Evolutionary conservation across 2,888 invertebrate genomes (phyloP), one percentile per base, ranked within the genome.

Genomic region (Dermolepida albohirtum): DNA sequence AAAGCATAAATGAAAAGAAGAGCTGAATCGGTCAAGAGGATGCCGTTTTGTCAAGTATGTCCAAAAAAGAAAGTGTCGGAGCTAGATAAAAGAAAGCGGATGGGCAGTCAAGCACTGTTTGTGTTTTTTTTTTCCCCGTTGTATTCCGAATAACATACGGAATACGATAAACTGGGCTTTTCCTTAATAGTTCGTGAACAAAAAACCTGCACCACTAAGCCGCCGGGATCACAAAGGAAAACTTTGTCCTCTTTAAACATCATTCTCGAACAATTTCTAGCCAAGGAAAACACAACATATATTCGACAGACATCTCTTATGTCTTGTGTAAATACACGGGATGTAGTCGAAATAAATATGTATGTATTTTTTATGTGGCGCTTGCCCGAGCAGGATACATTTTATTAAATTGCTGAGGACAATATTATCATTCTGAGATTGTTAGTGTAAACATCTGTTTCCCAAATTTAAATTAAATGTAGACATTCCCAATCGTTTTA

Each of bases 221-320:
- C 59, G 59, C 11, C 16, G 59, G 59, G 59, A 62, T 47, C 59
- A 47, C 59, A 62, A 47, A 62, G 59, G 47, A 62, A 57, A 62
- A 47, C 59, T 62, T 29, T 47, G 59, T 62, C 59, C 47, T 62
- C 47, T 62, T 62, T 62, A 62, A 62, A 62, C 59, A 62, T 62
- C 59, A n/a, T 62, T 62, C 59, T 16, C 47, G 29, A 39, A 47
- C 59, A 62, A 62, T 62, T 62, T 47, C 14, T 40, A 39, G 47
- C 29, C 59, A 47, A 62, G 47, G 16, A 47, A 62, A 62, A 39
- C 47, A 47, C 16, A 16, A 29, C 8, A 16, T 12, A 47, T 49
- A 43, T 34, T 34, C 34, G 34, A 34, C 34, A 34, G 34, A 34
- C 34, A 34, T 34, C 34, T 34, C 34, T 47, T 34, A 47, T 49